A percentile compares a stretch with the other conserved stretches of the same genome.
phyloP scores from a whole-genome alignment of 2,797 vertebrate genomes.

The Chelon auratus region DNA sequence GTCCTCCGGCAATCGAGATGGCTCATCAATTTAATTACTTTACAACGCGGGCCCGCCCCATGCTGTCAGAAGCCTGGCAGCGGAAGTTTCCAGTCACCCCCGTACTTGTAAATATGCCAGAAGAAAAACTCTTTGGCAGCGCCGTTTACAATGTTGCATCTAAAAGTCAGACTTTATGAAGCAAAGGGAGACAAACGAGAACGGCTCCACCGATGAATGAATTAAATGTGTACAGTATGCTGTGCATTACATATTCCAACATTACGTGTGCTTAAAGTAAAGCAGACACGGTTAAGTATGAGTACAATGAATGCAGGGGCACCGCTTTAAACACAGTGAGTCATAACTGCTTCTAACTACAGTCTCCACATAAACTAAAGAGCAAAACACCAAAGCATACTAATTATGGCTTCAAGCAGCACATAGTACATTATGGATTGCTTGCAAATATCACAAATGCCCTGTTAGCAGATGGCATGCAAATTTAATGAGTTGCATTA shows the following conservation, averaged over 20 bases:
- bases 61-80: constrained; percentile 60
- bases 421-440: constrained; percentile 36
- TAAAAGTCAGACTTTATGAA: constrained; percentile 44
- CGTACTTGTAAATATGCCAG: constrained; percentile 63
- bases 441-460: constrained; percentile 40
- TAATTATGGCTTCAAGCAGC: constrained; percentile 30
- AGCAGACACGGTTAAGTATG: not conserved
- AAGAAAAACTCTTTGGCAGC: constrained; percentile 29
- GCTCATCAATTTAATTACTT: constrained; percentile 81
- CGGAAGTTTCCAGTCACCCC: constrained; percentile 41
- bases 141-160: constrained; percentile 25
- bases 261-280: not conserved
- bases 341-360: not conserved
- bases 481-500: constrained; percentile 45
- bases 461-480: constrained; percentile 44
- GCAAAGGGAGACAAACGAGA: not conserved
- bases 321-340: not conserved
- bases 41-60: constrained; percentile 62
- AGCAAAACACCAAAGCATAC: constrained; percentile 16
- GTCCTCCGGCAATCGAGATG: constrained; percentile 67
- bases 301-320: not conserved
- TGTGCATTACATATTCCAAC: too few relatives aligned
- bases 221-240: not conserved
- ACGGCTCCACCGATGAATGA: not conserved
- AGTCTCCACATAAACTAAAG: constrained; percentile 8